Base-by-base conservation (phyloP, 1,140 invertebrate genomes). In the Drosophila novamexicana region DNA sequence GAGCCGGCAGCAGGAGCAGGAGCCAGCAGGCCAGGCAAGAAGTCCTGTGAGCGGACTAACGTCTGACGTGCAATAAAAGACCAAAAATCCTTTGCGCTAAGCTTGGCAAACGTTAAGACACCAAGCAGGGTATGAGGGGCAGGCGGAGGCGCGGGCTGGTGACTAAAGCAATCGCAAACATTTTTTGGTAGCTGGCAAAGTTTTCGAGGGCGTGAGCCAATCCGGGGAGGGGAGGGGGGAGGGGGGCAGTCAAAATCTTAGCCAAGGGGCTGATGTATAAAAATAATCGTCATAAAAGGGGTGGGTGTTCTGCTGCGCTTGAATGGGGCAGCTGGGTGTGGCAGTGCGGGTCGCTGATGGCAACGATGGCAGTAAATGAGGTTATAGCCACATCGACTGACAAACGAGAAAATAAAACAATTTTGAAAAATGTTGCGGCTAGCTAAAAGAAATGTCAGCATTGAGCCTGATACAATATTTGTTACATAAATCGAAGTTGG, bases 51-150 rank as follows among this genome's bases (percentile, higher is more conserved):
- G 82, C 78, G 75, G 75, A 75, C 78, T 67, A 75, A 78, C 77
- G 83, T 86, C 83, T 82, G 84, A 88, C 84, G 84, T 89, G 84
- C 84, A 90, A 89, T 89, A 89, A 89, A 89, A 89, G 81, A 89
- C 81, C 85, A 84, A 89, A 85, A 89, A 89, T 89, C 84, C 84
- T 89, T 86, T 84, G 84, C 85, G 81, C 83, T 88, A 89, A 88
- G 83, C 84, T 83, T 56, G 72, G 69, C 70, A 83, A 83, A 77
- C 77, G 84, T 66, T 80, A 47, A 37, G 61, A 62, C 34, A 42
- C 16, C 39, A 18, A 47, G 49, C 29, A 50, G 37, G 16, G 34
- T 6, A 7, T 34, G 22, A 39, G n/a, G n/a, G 12, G 32, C 18
- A 7, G 42, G 40, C 6, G n/a, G 34, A 16, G 14, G 39, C 2